Base-by-base conservation (phyloP, 2,797 vertebrate species). In the Hoplostethus mediterraneus region DNA sequence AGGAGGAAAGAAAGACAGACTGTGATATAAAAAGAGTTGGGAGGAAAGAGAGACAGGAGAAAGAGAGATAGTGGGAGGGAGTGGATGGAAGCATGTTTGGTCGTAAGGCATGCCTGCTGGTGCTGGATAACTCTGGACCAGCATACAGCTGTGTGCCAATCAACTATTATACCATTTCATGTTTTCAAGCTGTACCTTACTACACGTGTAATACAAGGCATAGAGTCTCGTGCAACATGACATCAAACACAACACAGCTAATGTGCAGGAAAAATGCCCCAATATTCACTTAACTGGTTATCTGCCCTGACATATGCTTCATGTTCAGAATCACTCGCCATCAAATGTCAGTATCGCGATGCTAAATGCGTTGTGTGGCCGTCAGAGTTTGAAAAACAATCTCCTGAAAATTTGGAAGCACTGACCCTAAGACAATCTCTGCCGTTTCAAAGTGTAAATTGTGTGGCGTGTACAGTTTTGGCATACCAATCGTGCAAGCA, bases 51-150 rank as follows among this genome's bases (percentile, higher is more conserved):
- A 36, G 16, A 47, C 21, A 31, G 54, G 30, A 61, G 44, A 53
- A 30, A 42, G 44, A 72, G 42, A 47, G 48, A 71, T 25, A 28
- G 16, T 3, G 2, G 31, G 62, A 72, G 44, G 6, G 68, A 42
- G 42, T 42, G 60, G n/a, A 58, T 66, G 71, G 77, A 77, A 79
- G 71, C 73, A 64, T 75, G 75, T 64, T 76, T 70, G 66, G 70
- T 79, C 42, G 75, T 42, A 48, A 67, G 47, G 61, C 55, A 44
- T 54, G 59, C 67, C 78, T 65, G 71, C 82, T 82, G 55, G 14
- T 65, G 75, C 81, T 76, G 77, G 81, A 67, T 73, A 59, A 81
- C 67, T 73, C 49, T 38, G 31, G 71, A 51, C 17, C 70, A 62
- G 55, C 61, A 48, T 68, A 33, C 62, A 76, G 77, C 78, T 79